A percentile compares a stretch with the other conserved stretches of the same genome.
These are phyloP conservation scores for Eurystomus gularis DNA, from an alignment of 2,113 vertebrate genomes.

Conservation along the genomic window DNA sequence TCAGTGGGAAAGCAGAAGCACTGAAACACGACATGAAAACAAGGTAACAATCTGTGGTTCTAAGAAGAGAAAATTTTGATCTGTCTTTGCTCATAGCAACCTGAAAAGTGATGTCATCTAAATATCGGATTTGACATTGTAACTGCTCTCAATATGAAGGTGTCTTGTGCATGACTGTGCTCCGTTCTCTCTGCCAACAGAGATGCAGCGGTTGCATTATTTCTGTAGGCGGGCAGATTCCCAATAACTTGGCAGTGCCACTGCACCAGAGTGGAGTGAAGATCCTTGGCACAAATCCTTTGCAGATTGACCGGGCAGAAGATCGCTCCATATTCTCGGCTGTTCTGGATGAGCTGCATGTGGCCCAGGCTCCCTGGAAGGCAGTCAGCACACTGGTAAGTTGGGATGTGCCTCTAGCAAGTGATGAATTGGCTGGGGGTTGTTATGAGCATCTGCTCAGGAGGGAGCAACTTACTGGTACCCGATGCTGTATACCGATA, in stretches of 20 bases:
- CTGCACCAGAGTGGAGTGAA: slow-evolving; percentile 85
- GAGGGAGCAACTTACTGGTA: background rate
- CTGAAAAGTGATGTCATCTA: background rate
- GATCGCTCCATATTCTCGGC: slow-evolving; percentile 90
- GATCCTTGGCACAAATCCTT: slow-evolving; percentile 88
- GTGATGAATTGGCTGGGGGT: background rate
- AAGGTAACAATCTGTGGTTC: background rate
- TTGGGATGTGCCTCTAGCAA: background rate
- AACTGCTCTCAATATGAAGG: background rate
- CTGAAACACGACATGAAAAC: background rate
- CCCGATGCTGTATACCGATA: too few relatives aligned
- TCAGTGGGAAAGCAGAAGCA: background rate
- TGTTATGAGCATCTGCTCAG: background rate
- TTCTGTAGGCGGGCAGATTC: slow-evolving; percentile 94
- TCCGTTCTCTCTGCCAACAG: slow-evolving; percentile 64
- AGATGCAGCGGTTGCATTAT: slow-evolving; percentile 89
- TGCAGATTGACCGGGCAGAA: slow-evolving; percentile 89
- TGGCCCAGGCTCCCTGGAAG: slow-evolving; percentile 92
- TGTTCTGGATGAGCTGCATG: slow-evolving; percentile 85
- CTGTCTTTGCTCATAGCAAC: background rate
- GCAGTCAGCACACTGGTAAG: slow-evolving; percentile 88
- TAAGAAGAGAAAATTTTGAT: background rate
- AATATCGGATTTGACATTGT: background rate
- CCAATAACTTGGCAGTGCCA: slow-evolving; percentile 91
- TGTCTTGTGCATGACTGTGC: background rate